Conservation (phyloP, 2,888 invertebrate species). For the Nephrotoma guestfalica region DNA sequence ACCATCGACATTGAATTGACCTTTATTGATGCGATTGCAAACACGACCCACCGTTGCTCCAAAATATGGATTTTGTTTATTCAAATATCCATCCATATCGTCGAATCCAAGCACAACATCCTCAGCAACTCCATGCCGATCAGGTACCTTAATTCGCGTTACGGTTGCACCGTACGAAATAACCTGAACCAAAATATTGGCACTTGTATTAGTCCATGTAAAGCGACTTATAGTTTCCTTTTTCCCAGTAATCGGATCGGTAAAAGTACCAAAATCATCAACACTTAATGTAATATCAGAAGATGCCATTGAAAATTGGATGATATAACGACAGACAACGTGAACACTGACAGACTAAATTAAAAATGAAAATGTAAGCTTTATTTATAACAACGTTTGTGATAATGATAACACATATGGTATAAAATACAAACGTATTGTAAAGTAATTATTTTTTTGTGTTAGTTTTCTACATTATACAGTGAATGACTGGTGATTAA, state of each 20-base stretch:
- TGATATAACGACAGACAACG: background rate
- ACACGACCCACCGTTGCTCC: constrained; percentile 80
- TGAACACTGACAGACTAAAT: background rate
- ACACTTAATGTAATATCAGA: constrained; percentile 20
- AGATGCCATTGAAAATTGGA: background rate
- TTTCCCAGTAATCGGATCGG: constrained; percentile 23
- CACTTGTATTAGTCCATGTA: constrained; percentile 49
- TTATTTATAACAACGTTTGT: background rate
- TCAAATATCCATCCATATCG: constrained; percentile 55
- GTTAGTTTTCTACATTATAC: background rate
- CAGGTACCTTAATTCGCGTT: constrained; percentile 57
- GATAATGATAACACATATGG: background rate
- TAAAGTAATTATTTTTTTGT: background rate
- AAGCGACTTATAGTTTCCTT: constrained; percentile 39
- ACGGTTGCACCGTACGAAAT: constrained; percentile 64
- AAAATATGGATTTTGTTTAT: constrained; percentile 59
- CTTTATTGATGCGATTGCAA: constrained; percentile 65
- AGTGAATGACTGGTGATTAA: background rate
- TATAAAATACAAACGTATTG: background rate
- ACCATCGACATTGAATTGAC: constrained; percentile 52
- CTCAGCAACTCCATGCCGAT: constrained; percentile 50
- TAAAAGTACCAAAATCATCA: constrained; percentile 39
- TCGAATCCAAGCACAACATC: constrained; percentile 77
- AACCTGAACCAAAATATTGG: constrained; percentile 46
- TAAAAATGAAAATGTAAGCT: background rate